A percentile compares a stretch with the other conserved stretches of the same genome.
Evolutionary conservation across 2,113 vertebrate species (phyloP).

Genomic region (Oreocharis arfaki): DNA sequence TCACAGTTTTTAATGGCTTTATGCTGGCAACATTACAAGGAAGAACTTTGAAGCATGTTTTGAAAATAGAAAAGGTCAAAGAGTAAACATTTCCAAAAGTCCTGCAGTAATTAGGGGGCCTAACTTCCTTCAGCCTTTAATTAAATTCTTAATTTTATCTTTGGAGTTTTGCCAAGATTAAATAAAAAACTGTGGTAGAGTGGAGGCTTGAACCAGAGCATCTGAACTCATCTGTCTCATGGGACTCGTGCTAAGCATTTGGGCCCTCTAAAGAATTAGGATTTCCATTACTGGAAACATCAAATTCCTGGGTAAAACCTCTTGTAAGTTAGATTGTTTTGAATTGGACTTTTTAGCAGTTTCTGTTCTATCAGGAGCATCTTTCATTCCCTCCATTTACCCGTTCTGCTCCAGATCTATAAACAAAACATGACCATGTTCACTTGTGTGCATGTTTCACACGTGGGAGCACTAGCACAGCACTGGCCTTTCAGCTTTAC

Average conservation of each 20-base stretch:
- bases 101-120: background rate
- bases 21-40: background rate
- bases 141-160: conserved; percentile 39
- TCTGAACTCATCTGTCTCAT: background rate
- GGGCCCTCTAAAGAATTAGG: background rate
- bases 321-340: background rate
- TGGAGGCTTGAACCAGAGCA: background rate
- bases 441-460: background rate
- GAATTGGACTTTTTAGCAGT: background rate
- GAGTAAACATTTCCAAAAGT: conserved; percentile 18
- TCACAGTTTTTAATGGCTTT: background rate
- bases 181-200: background rate
- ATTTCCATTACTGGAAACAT: background rate
- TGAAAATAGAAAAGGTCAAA: conserved; percentile 30
- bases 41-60: background rate
- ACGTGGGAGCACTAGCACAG: background rate
- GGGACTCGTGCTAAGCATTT: background rate
- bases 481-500: background rate
- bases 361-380: background rate
- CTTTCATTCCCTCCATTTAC: background rate
- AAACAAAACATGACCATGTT: background rate
- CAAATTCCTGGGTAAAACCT: background rate
- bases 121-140: conserved; percentile 11
- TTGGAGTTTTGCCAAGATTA: conserved; percentile 10
- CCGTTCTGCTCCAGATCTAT: background rate